Evolutionary conservation across 1,140 invertebrate species (phyloP), one percentile per base, ranked within the genome.

Genomic region (Bombus confusus): DNA sequence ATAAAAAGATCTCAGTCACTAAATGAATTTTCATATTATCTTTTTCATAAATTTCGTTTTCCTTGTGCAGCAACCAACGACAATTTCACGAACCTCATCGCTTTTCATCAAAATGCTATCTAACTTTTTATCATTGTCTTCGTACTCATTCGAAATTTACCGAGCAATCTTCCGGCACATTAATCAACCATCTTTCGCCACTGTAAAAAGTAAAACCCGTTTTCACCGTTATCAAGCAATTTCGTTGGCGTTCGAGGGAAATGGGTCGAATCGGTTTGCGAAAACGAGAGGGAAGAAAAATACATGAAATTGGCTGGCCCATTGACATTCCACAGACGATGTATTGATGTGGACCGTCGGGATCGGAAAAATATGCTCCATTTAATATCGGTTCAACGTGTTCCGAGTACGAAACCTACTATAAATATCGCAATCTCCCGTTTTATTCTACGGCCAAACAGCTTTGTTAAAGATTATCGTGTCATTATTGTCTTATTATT

Each of bases 361-460:
- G n/a, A 13, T 66, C 15, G 18, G 77, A n/a, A 34, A 66, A 79
- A 79, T 79, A 79, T 66, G 64, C 77, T 41, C 47, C 41, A 41
- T 47, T 79, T 79, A 79, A 79, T 79, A 68, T 79, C 77, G 64
- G 22, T 18, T 68, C 31, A 79, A 79, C 77, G 77, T 79, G 77
- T 68, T 31, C 5, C 64, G 64, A 47, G 62, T 66, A 47, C 64
- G 47, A 68, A 79, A 68, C 62, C 12, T 4, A n/a, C 25, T 52
- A 79, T 69, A 79, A 79, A 79, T 69, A 68, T 22, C 31, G 10
- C n/a, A 12, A 8, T 9, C 10, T 62, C 37, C 37, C 22, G 22
- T n/a, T 78, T 66, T 28, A 28, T 31, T 66, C 15, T 66, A 18
- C 13, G 64, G 1, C 0, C 15, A 22, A 15, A 34, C 6, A 66